A percentile compares a stretch with the other conserved stretches of the same genome.
These are phyloP conservation scores for Umimayanthus chanpuru DNA, from an alignment of 92 coral and sea anemone genomes.

Conservation along the genomic window DNA sequence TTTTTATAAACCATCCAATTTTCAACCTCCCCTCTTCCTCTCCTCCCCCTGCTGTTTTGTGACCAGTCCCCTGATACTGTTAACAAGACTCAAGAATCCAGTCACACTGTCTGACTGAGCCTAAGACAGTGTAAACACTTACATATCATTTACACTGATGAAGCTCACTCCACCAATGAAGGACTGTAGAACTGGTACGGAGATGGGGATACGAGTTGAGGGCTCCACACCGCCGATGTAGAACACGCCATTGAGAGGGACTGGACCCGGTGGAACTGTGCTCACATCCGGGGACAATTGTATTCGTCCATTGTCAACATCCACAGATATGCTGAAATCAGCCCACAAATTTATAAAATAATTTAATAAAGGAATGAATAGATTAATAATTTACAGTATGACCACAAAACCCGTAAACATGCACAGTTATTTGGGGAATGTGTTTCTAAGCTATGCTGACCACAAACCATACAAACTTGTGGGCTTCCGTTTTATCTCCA, in stretches of 20 bases:
- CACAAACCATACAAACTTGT: too few relatives aligned
- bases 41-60: not conserved
- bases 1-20: too few relatives aligned
- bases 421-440: too few relatives aligned
- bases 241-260: slow-evolving; percentile 71
- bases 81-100: not conserved
- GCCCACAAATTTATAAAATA: too few relatives aligned
- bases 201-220: slow-evolving; percentile 53
- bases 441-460: too few relatives aligned
- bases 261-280: slow-evolving; percentile 62
- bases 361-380: not conserved
- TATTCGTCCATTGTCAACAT: slow-evolving; percentile 36
- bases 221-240: slow-evolving; percentile 79
- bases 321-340: slow-evolving; percentile 42
- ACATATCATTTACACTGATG: slow-evolving; percentile 65
- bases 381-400: not conserved
- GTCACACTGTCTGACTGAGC: not conserved
- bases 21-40: not conserved
- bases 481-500: too few relatives aligned
- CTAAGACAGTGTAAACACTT: slow-evolving; percentile 34
- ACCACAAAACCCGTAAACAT: too few relatives aligned
- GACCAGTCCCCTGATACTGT: too few relatives aligned
- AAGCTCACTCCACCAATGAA: slow-evolving; percentile 79
- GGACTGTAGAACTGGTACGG: slow-evolving; percentile 70
- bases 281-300: slow-evolving; percentile 35